Conservation (phyloP, 2,113 vertebrate species). For the Nymphicus hollandicus region DNA sequence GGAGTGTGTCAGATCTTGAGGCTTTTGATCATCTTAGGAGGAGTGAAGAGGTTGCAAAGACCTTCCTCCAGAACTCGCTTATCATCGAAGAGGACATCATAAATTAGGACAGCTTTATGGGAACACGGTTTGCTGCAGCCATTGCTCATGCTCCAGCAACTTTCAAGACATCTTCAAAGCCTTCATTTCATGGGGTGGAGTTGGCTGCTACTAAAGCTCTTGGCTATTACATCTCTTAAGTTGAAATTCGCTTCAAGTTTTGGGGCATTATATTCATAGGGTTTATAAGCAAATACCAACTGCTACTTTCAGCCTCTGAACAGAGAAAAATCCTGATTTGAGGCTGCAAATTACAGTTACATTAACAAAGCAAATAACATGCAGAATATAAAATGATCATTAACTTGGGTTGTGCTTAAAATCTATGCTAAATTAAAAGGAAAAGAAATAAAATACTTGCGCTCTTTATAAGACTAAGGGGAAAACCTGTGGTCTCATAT, state of each 20-base stretch:
- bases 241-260: neutral
- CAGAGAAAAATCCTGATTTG: neutral
- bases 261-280: neutral
- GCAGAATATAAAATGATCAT: neutral
- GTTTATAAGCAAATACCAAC: neutral
- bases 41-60: neutral
- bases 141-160: neutral
- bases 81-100: neutral
- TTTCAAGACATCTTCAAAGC: neutral
- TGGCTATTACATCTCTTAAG: neutral
- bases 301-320: neutral
- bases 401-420: neutral
- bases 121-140: neutral
- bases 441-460: neutral
- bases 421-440: neutral
- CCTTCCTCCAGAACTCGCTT: neutral
- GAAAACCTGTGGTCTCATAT: rapidly evolving
- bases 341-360: neutral
- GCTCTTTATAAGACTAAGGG: neutral
- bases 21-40: neutral
- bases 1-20: neutral
- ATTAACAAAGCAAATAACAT: neutral
- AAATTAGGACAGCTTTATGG: neutral
- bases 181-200: neutral
- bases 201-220: neutral